These are phyloP conservation scores for Cheilosia impressa DNA, from an alignment of 2,888 invertebrate genomes.

Conservation along the genomic window DNA sequence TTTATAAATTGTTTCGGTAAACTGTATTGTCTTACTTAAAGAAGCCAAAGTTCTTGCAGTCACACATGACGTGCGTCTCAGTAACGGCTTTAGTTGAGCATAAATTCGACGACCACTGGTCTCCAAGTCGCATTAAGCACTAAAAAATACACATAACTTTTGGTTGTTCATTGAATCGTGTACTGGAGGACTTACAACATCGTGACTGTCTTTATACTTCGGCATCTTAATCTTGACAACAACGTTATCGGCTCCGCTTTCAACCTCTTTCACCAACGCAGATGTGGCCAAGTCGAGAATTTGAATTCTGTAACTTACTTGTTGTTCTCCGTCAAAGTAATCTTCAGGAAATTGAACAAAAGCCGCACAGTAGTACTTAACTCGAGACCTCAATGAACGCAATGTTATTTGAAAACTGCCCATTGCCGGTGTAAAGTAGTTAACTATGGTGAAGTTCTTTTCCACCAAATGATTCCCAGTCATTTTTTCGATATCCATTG, in stretches of 20 bases:
- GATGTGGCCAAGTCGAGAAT: constrained; percentile 53
- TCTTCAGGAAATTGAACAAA: constrained; percentile 71
- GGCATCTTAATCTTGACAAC: constrained; percentile 49
- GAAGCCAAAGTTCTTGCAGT: constrained; percentile 56
- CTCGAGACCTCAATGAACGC: constrained; percentile 44
- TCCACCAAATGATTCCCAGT: constrained; percentile 62
- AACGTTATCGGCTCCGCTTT: constrained; percentile 13
- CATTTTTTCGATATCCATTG: constrained; percentile 68
- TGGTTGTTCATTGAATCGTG: not conserved
- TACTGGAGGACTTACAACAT: constrained; percentile 37
- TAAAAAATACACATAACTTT: not conserved
- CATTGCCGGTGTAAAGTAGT: constrained; percentile 40
- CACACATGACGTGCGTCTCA: constrained; percentile 34
- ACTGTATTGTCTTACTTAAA: constrained; percentile 38
- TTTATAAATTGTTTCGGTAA: not conserved
- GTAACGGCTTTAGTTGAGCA: constrained; percentile 51
- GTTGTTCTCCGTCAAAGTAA: constrained; percentile 54
- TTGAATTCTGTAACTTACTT: constrained; percentile 42
- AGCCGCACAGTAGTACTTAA: constrained; percentile 65
- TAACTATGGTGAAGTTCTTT: constrained; percentile 59
- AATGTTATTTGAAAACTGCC: constrained; percentile 51
- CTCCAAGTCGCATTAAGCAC: constrained; percentile 59
- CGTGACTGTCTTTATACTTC: constrained; percentile 20
- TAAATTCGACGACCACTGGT: constrained; percentile 52
- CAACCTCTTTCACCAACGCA: constrained; percentile 38